phyloP scores from a whole-genome alignment of 2,888 invertebrate species.

The Augiades crinisus region DNA sequence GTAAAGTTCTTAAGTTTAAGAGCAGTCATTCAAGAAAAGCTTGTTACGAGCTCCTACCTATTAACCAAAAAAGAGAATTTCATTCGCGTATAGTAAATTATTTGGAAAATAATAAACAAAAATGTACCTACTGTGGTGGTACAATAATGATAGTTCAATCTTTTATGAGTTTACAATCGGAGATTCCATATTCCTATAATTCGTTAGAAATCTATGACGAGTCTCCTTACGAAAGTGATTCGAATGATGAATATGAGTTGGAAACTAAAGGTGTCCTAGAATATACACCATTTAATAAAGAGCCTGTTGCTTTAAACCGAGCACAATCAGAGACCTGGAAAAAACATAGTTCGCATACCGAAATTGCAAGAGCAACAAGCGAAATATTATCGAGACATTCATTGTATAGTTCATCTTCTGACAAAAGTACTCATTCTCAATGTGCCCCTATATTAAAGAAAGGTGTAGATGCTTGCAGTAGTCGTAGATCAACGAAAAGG shows the following conservation, averaged over 20 bases:
- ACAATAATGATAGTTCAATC: constrained; percentile 59
- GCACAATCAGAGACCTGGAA: constrained; percentile 32
- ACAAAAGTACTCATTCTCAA: constrained; percentile 35
- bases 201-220: constrained; percentile 8
- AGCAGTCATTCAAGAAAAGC: constrained; percentile 71
- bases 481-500: constrained; percentile 48
- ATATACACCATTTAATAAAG: constrained; percentile 1
- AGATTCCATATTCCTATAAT: constrained; percentile 23
- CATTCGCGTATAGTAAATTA: constrained; percentile 75
- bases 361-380: constrained; percentile 27
- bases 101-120: constrained; percentile 71
- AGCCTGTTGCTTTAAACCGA: constrained; percentile 26
- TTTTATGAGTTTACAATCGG: constrained; percentile 36
- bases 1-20: constrained; percentile 80
- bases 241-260: constrained; percentile 26
- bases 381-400: constrained; percentile 25
- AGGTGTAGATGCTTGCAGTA: constrained; percentile 30
- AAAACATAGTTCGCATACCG: constrained; percentile 2
- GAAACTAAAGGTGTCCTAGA: constrained; percentile 19
- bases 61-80: constrained; percentile 79
- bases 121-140: constrained; percentile 76
- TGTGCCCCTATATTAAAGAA: constrained; percentile 54
- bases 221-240: constrained; percentile 12
- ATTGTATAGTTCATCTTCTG: constrained; percentile 23
- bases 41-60: constrained; percentile 77